phyloP scores from a whole-genome alignment of 2,113 vertebrate species.

The Mormyrus iriodes region DNA sequence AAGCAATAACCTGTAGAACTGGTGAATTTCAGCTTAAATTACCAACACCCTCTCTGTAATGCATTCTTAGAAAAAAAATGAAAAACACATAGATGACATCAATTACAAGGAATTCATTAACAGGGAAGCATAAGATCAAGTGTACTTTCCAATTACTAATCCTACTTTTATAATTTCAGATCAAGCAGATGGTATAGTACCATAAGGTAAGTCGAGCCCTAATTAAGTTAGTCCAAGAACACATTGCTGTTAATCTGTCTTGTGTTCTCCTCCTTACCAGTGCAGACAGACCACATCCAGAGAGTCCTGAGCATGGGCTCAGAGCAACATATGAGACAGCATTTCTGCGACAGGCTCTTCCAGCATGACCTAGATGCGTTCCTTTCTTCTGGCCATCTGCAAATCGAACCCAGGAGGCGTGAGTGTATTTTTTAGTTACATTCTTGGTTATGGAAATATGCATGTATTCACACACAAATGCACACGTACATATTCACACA shows the following conservation, averaged over 20 bases:
- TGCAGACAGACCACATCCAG: conserved; percentile 51
- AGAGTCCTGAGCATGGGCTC: conserved; percentile 57
- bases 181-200: too few relatives aligned
- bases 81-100: neutral
- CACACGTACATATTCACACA: neutral
- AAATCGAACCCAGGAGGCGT: conserved; percentile 81
- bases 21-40: neutral
- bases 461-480: neutral
- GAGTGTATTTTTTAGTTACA: conserved; percentile 38
- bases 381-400: conserved; percentile 76
- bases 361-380: conserved; percentile 85
- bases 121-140: neutral
- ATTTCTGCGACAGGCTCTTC: conserved; percentile 86
- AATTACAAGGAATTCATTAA: neutral
- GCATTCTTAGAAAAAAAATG: neutral
- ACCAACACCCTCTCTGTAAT: neutral
- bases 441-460: neutral
- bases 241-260: too few relatives aligned
- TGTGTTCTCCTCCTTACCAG: conserved; percentile 30
- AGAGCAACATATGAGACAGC: conserved; percentile 75
- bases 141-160: neutral
- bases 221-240: too few relatives aligned
- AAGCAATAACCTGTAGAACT: neutral
- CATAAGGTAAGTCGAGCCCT: too few relatives aligned
- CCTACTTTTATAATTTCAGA: neutral